phyloP scores from a whole-genome alignment of 2,797 vertebrate species.

The Xiphophorus birchmanni region DNA sequence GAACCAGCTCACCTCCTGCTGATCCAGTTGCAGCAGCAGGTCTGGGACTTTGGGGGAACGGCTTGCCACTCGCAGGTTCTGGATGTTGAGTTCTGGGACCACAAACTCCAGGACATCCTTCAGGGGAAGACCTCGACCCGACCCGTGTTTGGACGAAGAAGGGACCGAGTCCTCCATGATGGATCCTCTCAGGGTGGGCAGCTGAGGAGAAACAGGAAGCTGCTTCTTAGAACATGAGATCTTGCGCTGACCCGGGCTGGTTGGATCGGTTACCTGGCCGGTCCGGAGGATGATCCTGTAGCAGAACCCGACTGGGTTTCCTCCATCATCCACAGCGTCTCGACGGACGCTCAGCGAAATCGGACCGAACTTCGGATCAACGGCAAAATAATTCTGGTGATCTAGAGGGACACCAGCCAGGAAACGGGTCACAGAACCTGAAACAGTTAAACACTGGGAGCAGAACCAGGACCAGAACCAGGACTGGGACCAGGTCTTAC shows the following conservation, averaged over 20 bases:
- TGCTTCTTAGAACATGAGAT: neutral
- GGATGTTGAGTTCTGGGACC: constrained; percentile 12
- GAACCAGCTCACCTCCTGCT: constrained; percentile 20
- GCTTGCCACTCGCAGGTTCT: constrained; percentile 9
- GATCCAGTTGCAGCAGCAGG: constrained; percentile 24
- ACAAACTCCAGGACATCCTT: constrained; percentile 23
- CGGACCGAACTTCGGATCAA: constrained; percentile 23
- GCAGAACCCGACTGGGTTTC: neutral
- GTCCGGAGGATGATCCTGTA: constrained; percentile 33
- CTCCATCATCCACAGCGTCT: constrained; percentile 7
- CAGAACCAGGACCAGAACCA: too few relatives aligned
- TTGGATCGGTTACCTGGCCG: constrained; percentile 15
- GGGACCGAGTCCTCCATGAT: constrained; percentile 24
- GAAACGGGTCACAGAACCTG: too few relatives aligned
- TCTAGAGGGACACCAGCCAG: constrained; percentile 4
- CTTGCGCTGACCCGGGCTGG: neutral
- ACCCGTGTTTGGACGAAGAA: constrained; percentile 16
- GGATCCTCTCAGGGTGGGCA: constrained; percentile 20
- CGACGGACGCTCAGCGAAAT: constrained; percentile 24
- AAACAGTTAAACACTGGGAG: neutral
- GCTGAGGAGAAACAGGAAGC: constrained; percentile 4
- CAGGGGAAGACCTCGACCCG: constrained; percentile 15
- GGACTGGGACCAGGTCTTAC: neutral
- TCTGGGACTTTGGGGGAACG: constrained; percentile 17
- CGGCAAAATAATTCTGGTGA: constrained; percentile 29